These are phyloP conservation scores for Raja brachyura DNA, from an alignment of 2,113 vertebrate genomes.

Conservation along the genomic window DNA sequence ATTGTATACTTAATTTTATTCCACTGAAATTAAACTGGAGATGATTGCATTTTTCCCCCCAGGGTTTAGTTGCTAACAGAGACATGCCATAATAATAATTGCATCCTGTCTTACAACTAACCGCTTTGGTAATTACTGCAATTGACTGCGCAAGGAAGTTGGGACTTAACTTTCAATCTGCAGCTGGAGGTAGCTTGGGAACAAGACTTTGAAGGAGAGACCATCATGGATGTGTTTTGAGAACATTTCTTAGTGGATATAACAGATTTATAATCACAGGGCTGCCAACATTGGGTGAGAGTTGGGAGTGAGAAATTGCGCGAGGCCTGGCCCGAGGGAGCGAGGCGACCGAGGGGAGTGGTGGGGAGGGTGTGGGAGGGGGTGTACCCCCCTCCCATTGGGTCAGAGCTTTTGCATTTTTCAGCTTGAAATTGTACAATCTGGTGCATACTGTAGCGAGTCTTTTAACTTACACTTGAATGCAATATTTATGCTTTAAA, in stretches of 20 bases:
- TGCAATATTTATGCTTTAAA: too few relatives aligned
- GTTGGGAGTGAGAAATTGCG: too few relatives aligned
- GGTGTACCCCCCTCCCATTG: too few relatives aligned
- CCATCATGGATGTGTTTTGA: not conserved
- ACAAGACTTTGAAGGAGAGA: not conserved
- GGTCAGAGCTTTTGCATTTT: too few relatives aligned
- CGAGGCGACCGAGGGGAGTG: too few relatives aligned
- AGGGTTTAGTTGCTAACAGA: not conserved
- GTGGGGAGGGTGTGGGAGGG: too few relatives aligned
- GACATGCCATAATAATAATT: conserved; percentile 6
- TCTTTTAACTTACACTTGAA: too few relatives aligned
- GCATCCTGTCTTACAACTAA: conserved; percentile 11
- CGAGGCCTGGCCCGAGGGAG: too few relatives aligned
- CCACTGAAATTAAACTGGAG: not conserved
- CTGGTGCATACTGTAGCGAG: too few relatives aligned
- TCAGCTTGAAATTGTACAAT: too few relatives aligned
- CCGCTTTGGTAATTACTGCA: not conserved
- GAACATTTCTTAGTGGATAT: not conserved
- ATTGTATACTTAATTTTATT: not conserved
- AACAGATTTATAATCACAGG: not conserved
- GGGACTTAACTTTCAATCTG: not conserved
- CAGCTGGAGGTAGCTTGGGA: conserved; percentile 4
- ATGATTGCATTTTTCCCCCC: not conserved
- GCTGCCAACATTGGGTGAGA: too few relatives aligned
- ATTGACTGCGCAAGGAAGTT: not conserved